Percentiles rank a stretch among this genome's conserved stretches.
These are phyloP conservation scores for Maconellicoccus hirsutus DNA, from an alignment of 1,140 invertebrate species.

Conservation along the genomic window DNA sequence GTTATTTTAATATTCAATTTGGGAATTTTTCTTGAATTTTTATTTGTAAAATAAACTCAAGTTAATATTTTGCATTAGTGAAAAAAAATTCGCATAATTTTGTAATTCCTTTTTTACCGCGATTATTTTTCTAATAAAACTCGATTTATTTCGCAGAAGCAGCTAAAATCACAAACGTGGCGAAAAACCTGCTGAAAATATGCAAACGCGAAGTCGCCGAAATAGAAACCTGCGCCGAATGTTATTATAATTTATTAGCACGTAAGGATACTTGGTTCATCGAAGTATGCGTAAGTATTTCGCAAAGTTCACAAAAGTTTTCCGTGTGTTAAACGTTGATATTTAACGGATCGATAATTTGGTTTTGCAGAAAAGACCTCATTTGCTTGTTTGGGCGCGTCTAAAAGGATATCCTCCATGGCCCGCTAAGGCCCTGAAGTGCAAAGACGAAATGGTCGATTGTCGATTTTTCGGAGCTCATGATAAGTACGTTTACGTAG, in stretches of 20 bases:
- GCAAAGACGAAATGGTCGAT: conserved; percentile 52
- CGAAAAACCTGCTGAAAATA: conserved; percentile 66
- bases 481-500: conserved; percentile 50
- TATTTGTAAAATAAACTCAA: background rate
- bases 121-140: background rate
- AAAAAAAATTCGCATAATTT: too few species aligned
- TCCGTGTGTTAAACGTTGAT: background rate
- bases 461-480: conserved; percentile 90
- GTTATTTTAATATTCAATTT: background rate
- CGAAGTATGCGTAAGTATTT: conserved; percentile 62
- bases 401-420: conserved; percentile 24
- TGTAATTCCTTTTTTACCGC: too few species aligned
- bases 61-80: too few species aligned
- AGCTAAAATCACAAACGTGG: conserved; percentile 60
- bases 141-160: conserved; percentile 45
- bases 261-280: conserved; percentile 74
- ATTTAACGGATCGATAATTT: background rate
- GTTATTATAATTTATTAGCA: conserved; percentile 76
- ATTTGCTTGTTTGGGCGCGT: conserved; percentile 22
- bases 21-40: background rate
- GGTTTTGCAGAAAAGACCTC: conserved; percentile 26
- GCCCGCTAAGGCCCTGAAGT: conserved; percentile 22
- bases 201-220: conserved; percentile 77
- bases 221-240: conserved; percentile 87
- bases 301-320: background rate